A percentile compares a stretch with the other conserved stretches of the same genome.
These are phyloP conservation scores for Anser cygnoides DNA, from an alignment of 2,113 vertebrate genomes.

Conservation along the genomic window DNA sequence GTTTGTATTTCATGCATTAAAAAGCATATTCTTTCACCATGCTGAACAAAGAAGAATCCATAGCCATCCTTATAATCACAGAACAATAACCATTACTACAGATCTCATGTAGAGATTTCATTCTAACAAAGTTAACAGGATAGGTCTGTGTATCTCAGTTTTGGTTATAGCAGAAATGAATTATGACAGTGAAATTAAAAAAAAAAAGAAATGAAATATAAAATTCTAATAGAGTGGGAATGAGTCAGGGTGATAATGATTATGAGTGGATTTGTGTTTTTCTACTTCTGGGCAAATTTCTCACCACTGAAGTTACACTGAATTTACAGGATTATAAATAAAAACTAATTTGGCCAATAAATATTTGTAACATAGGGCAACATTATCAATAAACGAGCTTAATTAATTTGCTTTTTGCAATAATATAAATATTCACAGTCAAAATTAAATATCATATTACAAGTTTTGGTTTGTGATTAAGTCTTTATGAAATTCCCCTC, in stretches of 20 bases:
- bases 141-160: background rate
- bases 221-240: background rate
- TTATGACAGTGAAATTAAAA: background rate
- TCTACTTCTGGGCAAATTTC: background rate
- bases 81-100: background rate
- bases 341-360: background rate
- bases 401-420: constrained; percentile 5
- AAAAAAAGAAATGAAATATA: background rate
- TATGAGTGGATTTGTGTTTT: background rate
- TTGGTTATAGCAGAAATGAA: background rate
- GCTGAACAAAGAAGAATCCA: background rate
- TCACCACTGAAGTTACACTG: background rate
- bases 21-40: background rate
- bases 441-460: constrained; percentile 27
- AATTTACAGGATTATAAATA: background rate
- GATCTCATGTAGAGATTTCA: background rate
- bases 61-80: background rate
- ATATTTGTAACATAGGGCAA: background rate
- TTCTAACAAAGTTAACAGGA: background rate
- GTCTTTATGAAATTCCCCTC: background rate
- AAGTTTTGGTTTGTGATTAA: background rate
- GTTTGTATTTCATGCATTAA: background rate
- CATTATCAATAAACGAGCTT: background rate
- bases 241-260: background rate
- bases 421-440: background rate